Percentiles rank a stretch among this genome's conserved stretches.
phyloP scores from a whole-genome alignment of 1,140 invertebrate species.

The Caerostris extrusa region DNA sequence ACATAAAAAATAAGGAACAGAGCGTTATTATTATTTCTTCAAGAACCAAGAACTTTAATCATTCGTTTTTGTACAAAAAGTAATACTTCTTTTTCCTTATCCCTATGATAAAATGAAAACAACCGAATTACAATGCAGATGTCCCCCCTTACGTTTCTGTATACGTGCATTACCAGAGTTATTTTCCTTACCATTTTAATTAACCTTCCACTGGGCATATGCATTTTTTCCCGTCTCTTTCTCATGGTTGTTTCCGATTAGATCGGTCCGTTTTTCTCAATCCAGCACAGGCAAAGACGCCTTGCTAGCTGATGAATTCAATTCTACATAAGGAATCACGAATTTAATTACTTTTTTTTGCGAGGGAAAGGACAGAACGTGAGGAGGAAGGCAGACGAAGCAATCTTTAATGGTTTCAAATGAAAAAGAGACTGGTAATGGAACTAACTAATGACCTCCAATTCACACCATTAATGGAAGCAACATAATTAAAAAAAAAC shows the following conservation, averaged over 20 bases:
- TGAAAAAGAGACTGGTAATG: slow-evolving; percentile 43
- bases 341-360: slow-evolving; percentile 46
- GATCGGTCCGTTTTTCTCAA: neutral
- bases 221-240: neutral
- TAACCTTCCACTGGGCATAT: neutral
- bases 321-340: slow-evolving; percentile 38
- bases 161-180: neutral
- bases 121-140: neutral
- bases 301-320: slow-evolving; percentile 35
- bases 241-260: neutral
- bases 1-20: too few species aligned
- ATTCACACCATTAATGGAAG: slow-evolving; percentile 45
- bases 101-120: neutral
- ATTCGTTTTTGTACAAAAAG: too few species aligned
- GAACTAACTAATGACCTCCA: slow-evolving; percentile 39
- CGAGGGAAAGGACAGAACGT: neutral
- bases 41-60: too few species aligned
- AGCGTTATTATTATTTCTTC: too few species aligned
- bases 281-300: neutral
- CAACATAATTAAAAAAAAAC: slow-evolving; percentile 43
- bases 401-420: slow-evolving; percentile 50
- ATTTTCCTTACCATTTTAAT: neutral
- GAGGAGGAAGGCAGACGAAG: neutral
- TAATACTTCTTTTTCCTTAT: neutral
- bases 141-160: neutral